Evolutionary conservation across 2,113 vertebrate species (phyloP).

Genomic region (Mystacornis crossleyi): DNA sequence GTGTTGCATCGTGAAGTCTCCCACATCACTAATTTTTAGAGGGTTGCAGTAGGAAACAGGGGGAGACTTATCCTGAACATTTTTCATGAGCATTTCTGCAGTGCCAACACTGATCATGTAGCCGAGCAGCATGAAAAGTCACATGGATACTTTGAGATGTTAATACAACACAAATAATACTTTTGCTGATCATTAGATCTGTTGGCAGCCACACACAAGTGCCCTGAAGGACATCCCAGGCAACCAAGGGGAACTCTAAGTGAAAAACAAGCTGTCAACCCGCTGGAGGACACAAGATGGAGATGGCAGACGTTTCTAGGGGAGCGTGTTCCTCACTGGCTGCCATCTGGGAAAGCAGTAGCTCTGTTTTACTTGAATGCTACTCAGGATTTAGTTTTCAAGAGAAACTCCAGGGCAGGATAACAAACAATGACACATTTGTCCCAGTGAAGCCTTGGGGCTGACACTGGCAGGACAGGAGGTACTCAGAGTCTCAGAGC

Average conservation of each 20-base stretch:
- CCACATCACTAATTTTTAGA: background rate
- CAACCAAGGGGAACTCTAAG: background rate
- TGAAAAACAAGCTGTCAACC: background rate
- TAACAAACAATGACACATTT: background rate
- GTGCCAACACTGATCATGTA: accelerated
- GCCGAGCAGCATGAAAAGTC: background rate
- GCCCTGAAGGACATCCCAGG: background rate
- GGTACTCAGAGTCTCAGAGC: background rate
- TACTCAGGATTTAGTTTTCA: background rate
- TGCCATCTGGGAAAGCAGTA: background rate
- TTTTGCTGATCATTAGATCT: background rate
- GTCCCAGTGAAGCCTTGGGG: background rate
- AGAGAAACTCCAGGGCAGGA: background rate
- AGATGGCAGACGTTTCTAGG: background rate
- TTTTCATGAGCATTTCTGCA: background rate
- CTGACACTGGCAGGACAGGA: background rate
- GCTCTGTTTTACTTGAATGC: background rate
- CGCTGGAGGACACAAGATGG: background rate
- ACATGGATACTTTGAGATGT: background rate
- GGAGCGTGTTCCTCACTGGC: background rate
- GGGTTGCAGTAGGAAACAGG: background rate
- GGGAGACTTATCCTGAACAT: background rate
- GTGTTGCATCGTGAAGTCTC: background rate
- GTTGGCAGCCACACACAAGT: background rate
- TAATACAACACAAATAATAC: background rate